Conservation (phyloP, 2,888 invertebrate genomes). For the Drosophila formosana region DNA sequence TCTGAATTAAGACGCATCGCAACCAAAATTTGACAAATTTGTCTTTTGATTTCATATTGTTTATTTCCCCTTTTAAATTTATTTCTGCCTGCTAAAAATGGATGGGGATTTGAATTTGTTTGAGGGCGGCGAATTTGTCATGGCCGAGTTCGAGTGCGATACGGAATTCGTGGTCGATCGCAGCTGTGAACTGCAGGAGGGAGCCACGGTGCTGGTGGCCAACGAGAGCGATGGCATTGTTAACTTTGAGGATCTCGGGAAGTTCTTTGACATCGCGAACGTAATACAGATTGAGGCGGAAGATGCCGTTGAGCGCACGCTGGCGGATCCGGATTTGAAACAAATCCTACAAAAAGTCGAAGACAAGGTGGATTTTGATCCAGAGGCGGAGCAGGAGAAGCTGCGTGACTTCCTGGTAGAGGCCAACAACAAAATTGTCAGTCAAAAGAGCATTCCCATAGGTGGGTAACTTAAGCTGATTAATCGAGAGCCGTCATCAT, state of each 20-base stretch:
- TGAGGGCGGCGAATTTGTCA: conserved; percentile 44
- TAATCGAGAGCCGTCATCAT: no score
- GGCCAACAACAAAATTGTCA: conserved; percentile 30
- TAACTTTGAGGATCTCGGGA: conserved; percentile 43
- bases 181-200: conserved; percentile 42
- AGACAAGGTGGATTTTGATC: conserved; percentile 60
- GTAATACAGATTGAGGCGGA: conserved; percentile 34
- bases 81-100: conserved; percentile 17
- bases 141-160: conserved; percentile 63
- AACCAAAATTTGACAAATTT: conserved; percentile 8
- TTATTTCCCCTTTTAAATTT: not conserved
- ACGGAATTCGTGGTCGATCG: conserved; percentile 25
- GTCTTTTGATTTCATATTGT: not conserved
- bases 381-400: conserved; percentile 73
- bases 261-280: conserved; percentile 35
- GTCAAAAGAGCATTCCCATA: conserved; percentile 1
- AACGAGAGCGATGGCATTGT: conserved; percentile 50
- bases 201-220: conserved; percentile 57
- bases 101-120: conserved; percentile 18
- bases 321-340: conserved; percentile 59
- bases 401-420: conserved; percentile 74
- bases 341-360: conserved; percentile 53
- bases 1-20: conserved; percentile 8
- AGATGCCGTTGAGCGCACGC: conserved; percentile 56
- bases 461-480: not conserved